Conservation (phyloP, 2,888 invertebrate species). For the Octonoba sinensis region DNA sequence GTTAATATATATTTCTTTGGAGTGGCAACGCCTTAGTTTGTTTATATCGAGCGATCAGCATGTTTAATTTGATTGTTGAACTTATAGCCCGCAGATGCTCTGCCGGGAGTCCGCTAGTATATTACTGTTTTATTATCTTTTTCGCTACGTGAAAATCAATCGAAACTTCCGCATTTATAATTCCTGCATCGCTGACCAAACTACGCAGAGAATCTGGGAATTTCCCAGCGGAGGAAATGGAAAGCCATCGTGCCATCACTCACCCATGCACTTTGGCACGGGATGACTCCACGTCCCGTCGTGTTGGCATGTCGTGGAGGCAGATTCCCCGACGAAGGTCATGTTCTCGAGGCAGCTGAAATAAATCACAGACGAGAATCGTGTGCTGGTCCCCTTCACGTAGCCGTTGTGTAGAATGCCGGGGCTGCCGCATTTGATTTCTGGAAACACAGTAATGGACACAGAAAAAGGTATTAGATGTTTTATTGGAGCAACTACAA, state of each 20-base stretch:
- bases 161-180: too few relatives aligned
- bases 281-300: conserved; percentile 96
- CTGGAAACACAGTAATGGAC: conserved; percentile 73
- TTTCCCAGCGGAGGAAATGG: too few relatives aligned
- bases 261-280: conserved; percentile 89
- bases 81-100: too few relatives aligned
- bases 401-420: conserved; percentile 96
- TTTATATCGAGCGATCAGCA: too few relatives aligned
- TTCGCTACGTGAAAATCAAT: too few relatives aligned
- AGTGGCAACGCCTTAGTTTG: too few relatives aligned
- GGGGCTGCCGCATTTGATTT: conserved; percentile 96
- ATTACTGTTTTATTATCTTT: too few relatives aligned
- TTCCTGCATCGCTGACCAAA: too few relatives aligned
- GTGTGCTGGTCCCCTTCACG: conserved; percentile 83
- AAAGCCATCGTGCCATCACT: conserved; percentile 1
- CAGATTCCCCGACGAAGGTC: conserved; percentile 88
- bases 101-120: too few relatives aligned
- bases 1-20: too few relatives aligned
- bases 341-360: conserved; percentile 94
- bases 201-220: too few relatives aligned
- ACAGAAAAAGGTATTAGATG: neutral
- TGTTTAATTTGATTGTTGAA: too few relatives aligned
- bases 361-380: conserved; percentile 90
- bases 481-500: neutral
- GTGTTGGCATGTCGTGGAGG: conserved; percentile 88